Percentiles rank a stretch among this genome's conserved stretches.
phyloP scores from a whole-genome alignment of 2,888 invertebrate genomes.

The Creontiades dilutus region DNA sequence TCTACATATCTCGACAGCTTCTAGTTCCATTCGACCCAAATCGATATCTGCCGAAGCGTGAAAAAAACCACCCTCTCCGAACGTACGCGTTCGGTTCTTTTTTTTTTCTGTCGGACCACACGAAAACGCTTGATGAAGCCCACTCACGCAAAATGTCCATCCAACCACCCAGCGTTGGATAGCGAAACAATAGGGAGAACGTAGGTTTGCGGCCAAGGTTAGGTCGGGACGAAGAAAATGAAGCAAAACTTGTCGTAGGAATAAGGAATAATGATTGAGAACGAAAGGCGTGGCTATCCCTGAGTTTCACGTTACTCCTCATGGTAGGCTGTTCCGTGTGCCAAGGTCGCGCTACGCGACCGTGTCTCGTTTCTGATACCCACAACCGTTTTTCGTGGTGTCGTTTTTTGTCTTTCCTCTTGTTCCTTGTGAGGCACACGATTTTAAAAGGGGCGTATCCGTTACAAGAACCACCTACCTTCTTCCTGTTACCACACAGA shows the following conservation, averaged over 20 bases:
- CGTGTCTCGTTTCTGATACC: constrained; percentile 1
- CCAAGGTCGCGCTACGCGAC: background rate
- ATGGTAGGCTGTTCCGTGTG: background rate
- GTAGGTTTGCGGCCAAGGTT: constrained; percentile 25
- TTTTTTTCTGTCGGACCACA: too few species aligned
- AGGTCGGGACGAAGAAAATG: background rate
- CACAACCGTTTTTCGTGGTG: constrained; percentile 2
- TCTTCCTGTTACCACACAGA: too few species aligned
- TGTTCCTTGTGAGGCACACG: background rate
- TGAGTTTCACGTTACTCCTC: constrained; percentile 1
- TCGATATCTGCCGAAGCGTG: too few species aligned
- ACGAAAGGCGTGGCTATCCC: background rate
- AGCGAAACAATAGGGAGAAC: constrained; percentile 9
- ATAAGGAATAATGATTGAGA: too few species aligned
- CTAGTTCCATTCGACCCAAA: too few species aligned
- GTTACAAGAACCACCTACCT: constrained; percentile 5
- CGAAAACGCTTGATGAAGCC: background rate
- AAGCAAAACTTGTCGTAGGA: background rate
- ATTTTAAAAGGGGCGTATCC: background rate
- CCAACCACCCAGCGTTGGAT: background rate
- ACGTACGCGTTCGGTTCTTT: too few species aligned
- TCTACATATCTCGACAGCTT: too few species aligned
- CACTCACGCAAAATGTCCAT: constrained; percentile 4
- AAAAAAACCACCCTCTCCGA: too few species aligned
- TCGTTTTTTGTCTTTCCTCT: background rate